Evolutionary conservation across 2,797 vertebrate species (phyloP), one percentile per base, ranked within the genome.

Genomic region (Sylvia borin): DNA sequence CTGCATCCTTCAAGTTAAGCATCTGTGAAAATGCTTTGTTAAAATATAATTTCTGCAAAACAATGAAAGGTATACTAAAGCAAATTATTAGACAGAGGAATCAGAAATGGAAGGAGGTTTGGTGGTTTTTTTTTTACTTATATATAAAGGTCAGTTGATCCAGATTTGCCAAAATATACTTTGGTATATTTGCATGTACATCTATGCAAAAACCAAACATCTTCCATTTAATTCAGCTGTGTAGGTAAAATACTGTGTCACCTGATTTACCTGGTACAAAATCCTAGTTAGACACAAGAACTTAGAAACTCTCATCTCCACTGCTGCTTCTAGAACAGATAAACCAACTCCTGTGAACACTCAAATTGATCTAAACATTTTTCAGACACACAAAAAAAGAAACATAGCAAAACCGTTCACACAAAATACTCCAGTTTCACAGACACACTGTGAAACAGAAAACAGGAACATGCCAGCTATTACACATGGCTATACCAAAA

Each of bases 401-500:
- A 84, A 50, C 4, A 19, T 5, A 65, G 18, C 22, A 72, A 92
- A 91, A 74, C 3, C 13, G 91, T 87, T 64, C 53, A 73, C 21
- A 74, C 15, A 65, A 81, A 84, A 78, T 86, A 90, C 36, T 86
- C 70, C 21, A 51, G 54, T 85, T 95, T 80, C 76, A 40, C 62
- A 81, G 82, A 62, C 51, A 57, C 22, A 45, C 18, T 86, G 66
- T 84, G 82, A 84, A 95, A 83, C 50, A 92, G 58, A 91, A 88
- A 91, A 77, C 76, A 88, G 87, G 66, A 93, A 73, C 32, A 88
- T 61, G 38, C 61, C 73, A 81, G 82, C 81, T 94, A 80, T 80
- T 92, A 48, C 76, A 90, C 86, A 91, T 80, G 16, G 82, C 91
- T 90, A 62, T 94, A 95, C 86, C 77, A 40, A 97, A 85, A 72